Base-by-base conservation (phyloP, 2,797 vertebrate species). In the Sylvilagus floridanus region DNA sequence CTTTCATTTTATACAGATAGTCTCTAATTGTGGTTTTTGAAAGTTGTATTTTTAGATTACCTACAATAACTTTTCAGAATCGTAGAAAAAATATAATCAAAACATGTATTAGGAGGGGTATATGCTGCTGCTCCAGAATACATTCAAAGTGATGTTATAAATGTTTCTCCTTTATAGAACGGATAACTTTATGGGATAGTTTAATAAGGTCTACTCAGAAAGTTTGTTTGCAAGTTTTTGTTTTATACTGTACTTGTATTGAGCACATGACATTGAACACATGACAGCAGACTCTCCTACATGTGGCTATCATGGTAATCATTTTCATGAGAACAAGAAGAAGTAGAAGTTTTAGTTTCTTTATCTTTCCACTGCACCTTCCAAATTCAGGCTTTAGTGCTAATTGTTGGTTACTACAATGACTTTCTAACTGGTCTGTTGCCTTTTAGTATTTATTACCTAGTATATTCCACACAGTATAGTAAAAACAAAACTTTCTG, bases 251-350 rank as follows among this genome's bases (percentile, higher is more conserved):
- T 71, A 7, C 37, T 83, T 83, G 76, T 19, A 66, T 47, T 42
- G 42, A 42, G 42, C 42, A 42, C 42, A 42, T 42, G 42, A 6
- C 77, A 83, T 32, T 78, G 14, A 88, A 26, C 72, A 62, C 11
- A 11, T 72, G 35, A 42, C 76, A 13, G 3, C 84, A 63, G 37
- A 54, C 19, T 7, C 4, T 63, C 47, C 8, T 68, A 26, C 66
- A 19, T 28, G n/a, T 37, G 16, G 37, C 57, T 71, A 7, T 72
- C 57, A 78, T 35, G 72, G 2, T 78, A 52, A 73, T 63, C 13
- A 85, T 92, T 89, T 76, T 85, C 30, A 65, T 79, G 73, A 78
- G 60, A 75, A 76, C 19, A 89, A 73, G 50, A 94, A 63, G 62
- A 75, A 69, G 21, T 81, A 30, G 0, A 8, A 65, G 32, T 81